Percentiles rank a stretch among this genome's conserved stretches.
These are phyloP conservation scores for Seriola rivoliana DNA, from an alignment of 2,113 vertebrate genomes.

Conservation along the genomic window DNA sequence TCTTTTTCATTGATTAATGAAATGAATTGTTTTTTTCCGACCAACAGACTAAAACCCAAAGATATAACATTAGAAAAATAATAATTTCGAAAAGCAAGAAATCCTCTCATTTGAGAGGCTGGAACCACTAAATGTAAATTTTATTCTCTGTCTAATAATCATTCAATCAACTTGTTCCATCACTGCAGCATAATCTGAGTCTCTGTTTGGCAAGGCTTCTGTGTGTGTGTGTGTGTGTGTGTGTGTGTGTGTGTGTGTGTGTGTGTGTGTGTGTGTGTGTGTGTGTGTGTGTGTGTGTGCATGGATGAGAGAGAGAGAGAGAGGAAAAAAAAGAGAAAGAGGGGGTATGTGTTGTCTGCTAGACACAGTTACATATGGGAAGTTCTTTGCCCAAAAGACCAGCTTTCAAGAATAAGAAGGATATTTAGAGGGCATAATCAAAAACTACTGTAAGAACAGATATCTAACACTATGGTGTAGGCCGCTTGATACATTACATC, in stretches of 20 bases:
- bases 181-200: background rate
- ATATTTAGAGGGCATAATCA: constrained; percentile 26
- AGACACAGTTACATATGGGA: background rate
- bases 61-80: background rate
- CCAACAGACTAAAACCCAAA: background rate
- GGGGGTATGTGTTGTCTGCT: background rate
- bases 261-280: background rate
- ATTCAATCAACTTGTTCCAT: background rate
- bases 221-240: background rate
- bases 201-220: constrained; percentile 11
- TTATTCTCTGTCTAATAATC: background rate
- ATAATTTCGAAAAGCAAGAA: background rate
- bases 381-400: constrained; percentile 15
- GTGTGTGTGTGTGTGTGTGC: background rate
- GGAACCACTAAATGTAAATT: background rate
- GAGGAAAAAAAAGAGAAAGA: background rate
- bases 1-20: background rate
- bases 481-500: constrained; percentile 18
- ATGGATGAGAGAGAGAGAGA: background rate
- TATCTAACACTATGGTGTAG: background rate
- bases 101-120: background rate
- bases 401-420: constrained; percentile 18
- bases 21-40: background rate
- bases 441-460: constrained; percentile 2
- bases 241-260: background rate